These are phyloP conservation scores for Eptatretus burgeri DNA, from an alignment of 2,113 vertebrate species.

Conservation along the genomic window DNA sequence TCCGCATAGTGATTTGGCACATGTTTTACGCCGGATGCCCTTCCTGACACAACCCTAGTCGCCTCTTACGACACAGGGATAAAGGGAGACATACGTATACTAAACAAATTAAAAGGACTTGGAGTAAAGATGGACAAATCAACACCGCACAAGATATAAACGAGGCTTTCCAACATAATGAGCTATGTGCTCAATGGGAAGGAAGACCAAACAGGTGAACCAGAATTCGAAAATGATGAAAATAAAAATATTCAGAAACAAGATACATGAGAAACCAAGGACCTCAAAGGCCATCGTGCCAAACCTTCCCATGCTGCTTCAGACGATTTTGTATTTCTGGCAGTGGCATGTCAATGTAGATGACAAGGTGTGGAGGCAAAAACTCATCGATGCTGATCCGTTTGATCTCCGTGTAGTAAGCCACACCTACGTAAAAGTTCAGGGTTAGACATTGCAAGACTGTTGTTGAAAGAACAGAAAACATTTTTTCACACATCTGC, in stretches of 20 bases:
- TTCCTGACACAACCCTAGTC: no score
- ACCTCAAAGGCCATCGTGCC: no score
- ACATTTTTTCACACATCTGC: no score
- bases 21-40: no score
- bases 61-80: no score
- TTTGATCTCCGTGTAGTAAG: conserved; percentile 6
- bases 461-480: no score
- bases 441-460: no score
- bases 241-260: not conserved
- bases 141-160: not conserved
- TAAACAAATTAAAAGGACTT: not conserved
- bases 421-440: not conserved
- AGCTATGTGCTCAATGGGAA: not conserved
- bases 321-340: not conserved
- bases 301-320: conserved; percentile 4
- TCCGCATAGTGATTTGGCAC: no score
- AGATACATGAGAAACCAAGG: not conserved
- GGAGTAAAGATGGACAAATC: not conserved
- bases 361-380: conserved; percentile 3
- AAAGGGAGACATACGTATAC: no score
- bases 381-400: conserved; percentile 5
- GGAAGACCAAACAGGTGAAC: not conserved
- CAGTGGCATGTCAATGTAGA: not conserved
- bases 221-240: not conserved
- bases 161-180: not conserved